Conservation (phyloP, 2,888 invertebrate species). For the Lepidochitona cinerea region DNA sequence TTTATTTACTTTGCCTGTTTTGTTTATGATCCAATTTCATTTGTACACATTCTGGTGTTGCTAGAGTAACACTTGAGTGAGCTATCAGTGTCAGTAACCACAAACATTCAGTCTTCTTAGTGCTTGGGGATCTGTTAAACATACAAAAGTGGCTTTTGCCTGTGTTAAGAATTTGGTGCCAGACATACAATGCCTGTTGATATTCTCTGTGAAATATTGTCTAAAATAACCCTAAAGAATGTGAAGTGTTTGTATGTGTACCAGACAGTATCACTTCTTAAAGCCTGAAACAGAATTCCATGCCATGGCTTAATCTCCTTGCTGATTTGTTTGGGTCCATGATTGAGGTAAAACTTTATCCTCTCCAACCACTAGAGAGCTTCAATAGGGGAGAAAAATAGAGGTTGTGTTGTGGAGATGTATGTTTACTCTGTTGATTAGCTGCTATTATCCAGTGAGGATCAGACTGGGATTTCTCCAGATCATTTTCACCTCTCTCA, state of each 20-base stretch:
- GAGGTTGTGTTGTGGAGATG: neutral
- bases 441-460: neutral
- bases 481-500: neutral
- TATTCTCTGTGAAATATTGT: neutral
- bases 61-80: too few relatives aligned
- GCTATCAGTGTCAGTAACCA: too few relatives aligned
- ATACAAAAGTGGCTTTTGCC: neutral
- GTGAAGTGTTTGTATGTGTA: neutral
- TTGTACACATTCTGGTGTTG: too few relatives aligned
- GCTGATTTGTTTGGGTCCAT: neutral
- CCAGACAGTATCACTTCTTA: neutral
- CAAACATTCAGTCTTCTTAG: too few relatives aligned
- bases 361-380: neutral
- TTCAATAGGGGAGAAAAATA: neutral
- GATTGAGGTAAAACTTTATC: neutral
- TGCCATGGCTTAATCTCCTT: neutral
- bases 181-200: neutral
- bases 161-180: neutral
- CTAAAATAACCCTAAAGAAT: neutral
- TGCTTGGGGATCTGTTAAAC: too few relatives aligned
- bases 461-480: neutral
- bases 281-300: neutral
- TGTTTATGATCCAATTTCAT: too few relatives aligned
- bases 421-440: neutral
- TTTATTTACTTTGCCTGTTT: too few relatives aligned